Evolutionary conservation across 2,888 invertebrate genomes (phyloP).

Genomic region (Dolomedes plantarius): DNA sequence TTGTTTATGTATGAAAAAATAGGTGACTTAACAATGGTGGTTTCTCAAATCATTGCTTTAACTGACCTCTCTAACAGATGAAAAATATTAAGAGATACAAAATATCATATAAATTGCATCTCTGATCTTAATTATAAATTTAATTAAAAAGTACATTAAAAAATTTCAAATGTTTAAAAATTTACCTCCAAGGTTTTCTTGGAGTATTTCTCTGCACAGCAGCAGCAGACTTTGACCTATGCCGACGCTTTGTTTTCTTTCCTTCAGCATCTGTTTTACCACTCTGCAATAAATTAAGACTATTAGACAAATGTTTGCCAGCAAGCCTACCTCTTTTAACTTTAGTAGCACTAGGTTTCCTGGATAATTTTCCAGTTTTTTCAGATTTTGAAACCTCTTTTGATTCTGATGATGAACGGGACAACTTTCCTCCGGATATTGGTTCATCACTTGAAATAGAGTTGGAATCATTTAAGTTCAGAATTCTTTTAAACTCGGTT

Average conservation of each 20-base stretch:
- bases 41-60: too few relatives aligned
- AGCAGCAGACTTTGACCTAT: slow-evolving; percentile 64
- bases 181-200: not conserved
- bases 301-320: slow-evolving; percentile 59
- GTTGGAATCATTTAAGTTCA: slow-evolving; percentile 61
- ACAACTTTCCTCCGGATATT: slow-evolving; percentile 38
- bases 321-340: slow-evolving; percentile 46
- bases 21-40: too few relatives aligned
- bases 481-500: slow-evolving; percentile 51
- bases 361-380: slow-evolving; percentile 29
- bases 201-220: slow-evolving; percentile 31
- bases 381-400: slow-evolving; percentile 63
- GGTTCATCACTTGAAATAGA: slow-evolving; percentile 67
- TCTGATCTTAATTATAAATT: too few relatives aligned
- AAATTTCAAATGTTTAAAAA: too few relatives aligned
- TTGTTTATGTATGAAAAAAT: too few relatives aligned
- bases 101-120: too few relatives aligned
- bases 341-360: slow-evolving; percentile 30
- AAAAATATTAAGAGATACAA: too few relatives aligned
- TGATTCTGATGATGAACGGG: slow-evolving; percentile 57
- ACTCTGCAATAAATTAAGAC: slow-evolving; percentile 49
- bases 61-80: too few relatives aligned
- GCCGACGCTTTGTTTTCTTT: slow-evolving; percentile 37
- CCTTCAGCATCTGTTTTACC: slow-evolving; percentile 51
- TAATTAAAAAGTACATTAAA: too few relatives aligned